These are phyloP conservation scores for Chalcosyrphus nemorum DNA, from an alignment of 2,888 invertebrate genomes.

Conservation along the genomic window DNA sequence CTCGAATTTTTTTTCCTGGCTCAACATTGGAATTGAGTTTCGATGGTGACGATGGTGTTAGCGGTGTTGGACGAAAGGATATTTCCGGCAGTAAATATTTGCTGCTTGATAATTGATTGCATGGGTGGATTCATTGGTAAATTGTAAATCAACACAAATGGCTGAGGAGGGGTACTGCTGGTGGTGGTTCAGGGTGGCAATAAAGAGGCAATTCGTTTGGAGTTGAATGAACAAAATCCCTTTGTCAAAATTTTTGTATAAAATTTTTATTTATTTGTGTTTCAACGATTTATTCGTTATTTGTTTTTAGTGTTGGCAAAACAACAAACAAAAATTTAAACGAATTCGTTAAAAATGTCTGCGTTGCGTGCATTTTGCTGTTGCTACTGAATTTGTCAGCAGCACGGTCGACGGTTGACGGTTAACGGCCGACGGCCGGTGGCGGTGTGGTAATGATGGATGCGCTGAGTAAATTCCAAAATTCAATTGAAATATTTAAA, in stretches of 20 bases:
- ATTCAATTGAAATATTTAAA: background rate
- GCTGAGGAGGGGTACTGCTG: background rate
- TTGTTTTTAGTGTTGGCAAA: constrained; percentile 4
- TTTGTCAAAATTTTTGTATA: constrained; percentile 28
- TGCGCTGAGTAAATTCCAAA: background rate
- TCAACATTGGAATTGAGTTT: constrained; percentile 34
- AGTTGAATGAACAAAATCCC: constrained; percentile 16
- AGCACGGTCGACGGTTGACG: no score
- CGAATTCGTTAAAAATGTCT: constrained; percentile 6
- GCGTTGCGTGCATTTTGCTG: background rate
- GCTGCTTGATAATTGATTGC: constrained; percentile 67
- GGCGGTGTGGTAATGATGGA: background rate
- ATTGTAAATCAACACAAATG: constrained; percentile 54
- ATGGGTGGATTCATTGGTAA: constrained; percentile 55
- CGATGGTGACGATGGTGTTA: background rate
- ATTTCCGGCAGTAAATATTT: constrained; percentile 65
- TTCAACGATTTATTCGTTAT: constrained; percentile 33
- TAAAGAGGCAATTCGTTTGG: constrained; percentile 7
- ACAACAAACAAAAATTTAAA: constrained; percentile 32
- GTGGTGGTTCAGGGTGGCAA: no score
- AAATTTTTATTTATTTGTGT: constrained; percentile 36
- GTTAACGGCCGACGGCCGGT: no score
- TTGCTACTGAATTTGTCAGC: background rate
- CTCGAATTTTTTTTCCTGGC: background rate
- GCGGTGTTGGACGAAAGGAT: constrained; percentile 27